These are phyloP conservation scores for Zhuqinia jingwanae DNA, from an alignment of 2,888 invertebrate species.

Conservation along the genomic window DNA sequence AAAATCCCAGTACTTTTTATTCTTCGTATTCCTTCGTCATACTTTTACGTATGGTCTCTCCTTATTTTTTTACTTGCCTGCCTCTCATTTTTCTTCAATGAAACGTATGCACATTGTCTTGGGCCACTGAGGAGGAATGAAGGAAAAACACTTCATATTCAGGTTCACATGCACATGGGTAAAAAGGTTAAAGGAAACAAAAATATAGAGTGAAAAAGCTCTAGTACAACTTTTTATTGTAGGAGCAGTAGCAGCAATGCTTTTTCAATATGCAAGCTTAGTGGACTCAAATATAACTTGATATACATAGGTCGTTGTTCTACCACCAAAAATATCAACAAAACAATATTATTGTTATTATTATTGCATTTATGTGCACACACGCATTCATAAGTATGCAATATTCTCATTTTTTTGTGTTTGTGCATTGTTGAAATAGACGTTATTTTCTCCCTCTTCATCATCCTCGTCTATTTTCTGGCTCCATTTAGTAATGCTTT, in stretches of 20 bases:
- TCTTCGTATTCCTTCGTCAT: slow-evolving; percentile 16
- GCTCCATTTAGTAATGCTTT: slow-evolving; percentile 30
- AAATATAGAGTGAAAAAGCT: slow-evolving; percentile 9
- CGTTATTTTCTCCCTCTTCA: slow-evolving; percentile 13
- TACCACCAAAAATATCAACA: slow-evolving; percentile 32
- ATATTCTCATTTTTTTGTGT: too few species aligned
- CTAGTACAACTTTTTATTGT: background rate
- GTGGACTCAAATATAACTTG: too few species aligned
- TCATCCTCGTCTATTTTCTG: background rate
- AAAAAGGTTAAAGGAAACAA: slow-evolving; percentile 43
- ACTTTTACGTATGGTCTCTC: too few species aligned
- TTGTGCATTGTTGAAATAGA: slow-evolving; percentile 20
- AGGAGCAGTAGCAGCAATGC: background rate
- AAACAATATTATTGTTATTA: slow-evolving; percentile 60
- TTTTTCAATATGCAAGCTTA: too few species aligned
- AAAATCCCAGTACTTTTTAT: slow-evolving; percentile 46
- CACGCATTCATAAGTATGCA: slow-evolving; percentile 28
- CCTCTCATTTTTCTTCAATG: slow-evolving; percentile 30
- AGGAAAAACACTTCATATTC: slow-evolving; percentile 60
- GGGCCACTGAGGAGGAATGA: slow-evolving; percentile 22
- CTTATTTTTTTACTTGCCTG: too few species aligned
- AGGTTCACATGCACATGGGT: slow-evolving; percentile 45
- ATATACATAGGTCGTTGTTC: too few species aligned
- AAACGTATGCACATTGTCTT: slow-evolving; percentile 40
- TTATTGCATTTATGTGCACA: slow-evolving; percentile 60